Base-by-base conservation (phyloP, 2,888 invertebrate genomes). In the Melanostoma scalare region DNA sequence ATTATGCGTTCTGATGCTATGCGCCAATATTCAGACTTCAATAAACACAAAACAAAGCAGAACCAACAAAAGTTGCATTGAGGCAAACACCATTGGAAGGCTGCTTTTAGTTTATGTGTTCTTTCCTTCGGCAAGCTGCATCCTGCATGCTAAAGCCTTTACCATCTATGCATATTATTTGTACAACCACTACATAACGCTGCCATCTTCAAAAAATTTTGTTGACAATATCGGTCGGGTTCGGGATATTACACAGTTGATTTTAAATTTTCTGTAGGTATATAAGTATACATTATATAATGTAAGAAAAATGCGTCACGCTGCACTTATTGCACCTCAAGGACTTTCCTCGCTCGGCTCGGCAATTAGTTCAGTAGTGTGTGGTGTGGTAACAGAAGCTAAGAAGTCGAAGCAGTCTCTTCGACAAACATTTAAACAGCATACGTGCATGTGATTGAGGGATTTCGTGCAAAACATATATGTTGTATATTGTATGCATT, bases 291-390 rank as follows among this genome's bases (percentile, higher is more conserved):
- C 1, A 20, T 20, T 20, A 20, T 20, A 40, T 6, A 40, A 35
- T 38, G 69, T 63, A 63, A 58, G 74, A 79, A 73, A 85, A 86
- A 86, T 86, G 85, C 86, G 86, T 87, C 86, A 87, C 86, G 86
- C 86, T 86, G 87, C 87, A 87, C 76, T 86, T 86, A 86, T 72
- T 87, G 86, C 87, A 87, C 87, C 87, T 89, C 88, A 89, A 89
- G 89, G 88, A 89, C 88, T 88, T 89, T 89, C 58, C 53, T 74
- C 61, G 79, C 65, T 77, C 65, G 56, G 65, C 50, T 60, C 71
- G 71, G 73, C 79, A 86, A 86, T 86, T 87, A 86, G 86, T 86
- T 87, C 86, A 86, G 86, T 87, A 87, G 86, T 88, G 86, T 85
- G 80, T 69, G 79, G 61, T 73, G 48, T 56, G 58, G 40, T 67